Conservation (phyloP, 2,113 vertebrate species). For the Limnothrissa miodon region DNA sequence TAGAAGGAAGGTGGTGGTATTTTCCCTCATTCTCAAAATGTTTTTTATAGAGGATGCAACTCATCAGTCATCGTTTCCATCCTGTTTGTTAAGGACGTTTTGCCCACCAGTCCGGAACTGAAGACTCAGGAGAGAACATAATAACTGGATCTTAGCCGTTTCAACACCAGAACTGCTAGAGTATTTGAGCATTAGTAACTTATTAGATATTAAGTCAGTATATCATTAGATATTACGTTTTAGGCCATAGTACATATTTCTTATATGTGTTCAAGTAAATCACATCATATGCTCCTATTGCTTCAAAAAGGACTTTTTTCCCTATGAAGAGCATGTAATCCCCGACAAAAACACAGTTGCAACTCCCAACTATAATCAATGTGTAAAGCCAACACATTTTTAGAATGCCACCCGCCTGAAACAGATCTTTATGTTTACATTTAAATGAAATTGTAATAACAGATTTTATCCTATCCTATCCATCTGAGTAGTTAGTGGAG, state of each 20-base stretch:
- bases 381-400: neutral
- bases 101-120: constrained; percentile 70
- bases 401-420: neutral
- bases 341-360: neutral
- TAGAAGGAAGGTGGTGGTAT: constrained; percentile 12
- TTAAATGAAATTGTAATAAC: neutral
- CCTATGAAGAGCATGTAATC: neutral
- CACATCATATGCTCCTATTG: neutral
- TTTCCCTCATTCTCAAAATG: constrained; percentile 49
- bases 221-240: too few relatives aligned
- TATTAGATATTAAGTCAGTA: neutral
- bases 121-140: constrained; percentile 67
- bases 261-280: neutral
- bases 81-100: constrained; percentile 74
- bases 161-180: neutral
- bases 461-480: neutral
- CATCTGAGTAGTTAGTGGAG: neutral
- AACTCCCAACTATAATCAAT: neutral
- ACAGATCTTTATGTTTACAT: neutral
- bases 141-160: constrained; percentile 51
- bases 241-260: too few relatives aligned
- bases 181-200: neutral
- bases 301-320: neutral
- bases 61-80: constrained; percentile 74
- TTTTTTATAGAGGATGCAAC: constrained; percentile 73